A percentile compares a stretch with the other conserved stretches of the same genome.
phyloP scores from a whole-genome alignment of 2,113 vertebrate species.

The Cyanistes caeruleus region DNA sequence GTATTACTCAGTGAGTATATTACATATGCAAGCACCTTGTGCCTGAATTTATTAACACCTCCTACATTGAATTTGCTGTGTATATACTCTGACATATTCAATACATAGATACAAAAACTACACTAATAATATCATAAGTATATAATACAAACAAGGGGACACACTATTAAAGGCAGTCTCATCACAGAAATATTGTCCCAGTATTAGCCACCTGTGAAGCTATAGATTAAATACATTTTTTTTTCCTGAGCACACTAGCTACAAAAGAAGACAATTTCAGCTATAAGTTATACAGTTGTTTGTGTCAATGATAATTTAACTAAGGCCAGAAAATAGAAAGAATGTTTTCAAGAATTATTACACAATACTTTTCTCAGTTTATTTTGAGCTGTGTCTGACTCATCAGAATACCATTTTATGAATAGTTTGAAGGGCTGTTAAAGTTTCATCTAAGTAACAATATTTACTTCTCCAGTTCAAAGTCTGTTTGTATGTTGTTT shows the following conservation, averaged over 20 bases:
- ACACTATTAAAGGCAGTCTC: not conserved
- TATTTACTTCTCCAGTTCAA: not conserved
- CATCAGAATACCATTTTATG: not conserved
- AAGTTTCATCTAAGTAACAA: not conserved
- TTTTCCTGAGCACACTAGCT: not conserved
- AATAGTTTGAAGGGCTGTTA: not conserved
- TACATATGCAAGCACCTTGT: not conserved
- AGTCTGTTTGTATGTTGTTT: not conserved
- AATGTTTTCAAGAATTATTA: not conserved
- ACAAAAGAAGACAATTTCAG: not conserved
- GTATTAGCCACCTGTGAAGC: not conserved
- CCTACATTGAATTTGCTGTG: not conserved
- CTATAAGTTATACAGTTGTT: not conserved
- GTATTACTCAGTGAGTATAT: not conserved
- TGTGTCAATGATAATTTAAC: not conserved
- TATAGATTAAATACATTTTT: conserved; percentile 19
- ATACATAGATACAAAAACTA: not conserved
- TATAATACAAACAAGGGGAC: not conserved
- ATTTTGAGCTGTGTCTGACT: not conserved
- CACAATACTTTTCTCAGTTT: not conserved
- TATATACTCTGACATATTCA: not conserved
- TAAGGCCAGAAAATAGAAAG: not conserved
- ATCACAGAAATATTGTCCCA: not conserved
- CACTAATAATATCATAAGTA: not conserved
- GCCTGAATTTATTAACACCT: not conserved